Evolutionary conservation across 2,113 vertebrate species (phyloP).

Genomic region (Psilopogon haemacephalus): DNA sequence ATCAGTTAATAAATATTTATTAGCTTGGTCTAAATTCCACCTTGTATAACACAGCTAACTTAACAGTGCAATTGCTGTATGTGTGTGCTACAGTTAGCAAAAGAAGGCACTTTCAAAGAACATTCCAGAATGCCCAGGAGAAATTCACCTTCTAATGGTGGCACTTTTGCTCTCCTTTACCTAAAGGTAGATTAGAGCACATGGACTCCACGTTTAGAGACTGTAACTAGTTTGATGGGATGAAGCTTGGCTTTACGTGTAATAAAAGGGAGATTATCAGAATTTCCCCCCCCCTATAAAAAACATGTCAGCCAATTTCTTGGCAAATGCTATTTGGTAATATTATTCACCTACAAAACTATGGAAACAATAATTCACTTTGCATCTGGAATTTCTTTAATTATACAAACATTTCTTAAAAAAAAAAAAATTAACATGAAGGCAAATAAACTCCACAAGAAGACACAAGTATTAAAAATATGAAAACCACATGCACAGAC

Average conservation of each 20-base stretch:
- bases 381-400: background rate
- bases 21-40: background rate
- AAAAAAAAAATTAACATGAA: background rate
- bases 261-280: background rate
- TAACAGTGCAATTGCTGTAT: background rate
- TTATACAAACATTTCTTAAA: background rate
- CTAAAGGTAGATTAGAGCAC: background rate
- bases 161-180: background rate
- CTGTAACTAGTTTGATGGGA: background rate
- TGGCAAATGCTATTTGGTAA: background rate
- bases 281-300: background rate
- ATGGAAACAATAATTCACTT: background rate
- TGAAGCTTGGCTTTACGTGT: background rate
- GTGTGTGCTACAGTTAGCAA: background rate
- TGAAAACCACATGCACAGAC: rapidly evolving
- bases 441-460: background rate
- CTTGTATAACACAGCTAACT: background rate
- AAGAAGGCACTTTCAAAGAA: background rate
- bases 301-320: background rate
- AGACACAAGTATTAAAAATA: background rate
- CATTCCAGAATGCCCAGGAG: background rate
- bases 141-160: background rate
- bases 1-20: background rate
- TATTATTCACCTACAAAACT: background rate
- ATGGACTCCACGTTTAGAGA: background rate